A percentile compares a stretch with the other conserved stretches of the same genome.
Conservation (phyloP, 2,113 vertebrate species). For the rat (Rattus norvegicus) region GRCr8 NC_086021.1:154100001-154100500, state of each 20-base stretch:
- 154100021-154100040: neutral
- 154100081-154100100: neutral
- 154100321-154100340: constrained; percentile 65
- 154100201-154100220: neutral
- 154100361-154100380: neutral
- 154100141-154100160: neutral
- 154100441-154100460: constrained; percentile 58
- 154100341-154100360: constrained; percentile 22
- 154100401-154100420: constrained; percentile 62
- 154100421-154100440: neutral
- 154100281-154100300: constrained; percentile 49
- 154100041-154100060: neutral
- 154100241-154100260: neutral
- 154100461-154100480: constrained; percentile 59
- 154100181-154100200: neutral
- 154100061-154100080: neutral
- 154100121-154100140: neutral
- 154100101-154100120: neutral
- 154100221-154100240: neutral
- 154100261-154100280: neutral
- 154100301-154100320: constrained; percentile 27
- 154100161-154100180: neutral
- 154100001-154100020: neutral
- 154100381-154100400: neutral
- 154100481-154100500: neutral